Conservation (phyloP, 2,888 invertebrate species). For the Tenthredo livida region DNA sequence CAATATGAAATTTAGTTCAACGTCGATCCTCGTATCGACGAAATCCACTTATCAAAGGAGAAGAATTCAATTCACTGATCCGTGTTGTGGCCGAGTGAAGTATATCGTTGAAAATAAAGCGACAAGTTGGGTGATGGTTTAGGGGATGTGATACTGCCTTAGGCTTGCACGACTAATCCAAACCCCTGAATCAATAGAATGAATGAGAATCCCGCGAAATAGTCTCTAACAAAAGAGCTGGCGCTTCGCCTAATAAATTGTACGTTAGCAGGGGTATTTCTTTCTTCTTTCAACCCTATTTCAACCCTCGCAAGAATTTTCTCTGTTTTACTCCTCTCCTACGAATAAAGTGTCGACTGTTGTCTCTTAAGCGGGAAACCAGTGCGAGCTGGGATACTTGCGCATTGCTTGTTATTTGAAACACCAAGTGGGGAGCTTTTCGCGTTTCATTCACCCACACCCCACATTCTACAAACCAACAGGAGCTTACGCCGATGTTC, state of each 20-base stretch:
- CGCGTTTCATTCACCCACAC: slow-evolving; percentile 19
- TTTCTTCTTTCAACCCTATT: background rate
- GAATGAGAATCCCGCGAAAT: slow-evolving; percentile 19
- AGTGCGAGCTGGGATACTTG: background rate
- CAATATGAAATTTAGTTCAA: background rate
- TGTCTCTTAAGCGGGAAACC: slow-evolving; percentile 8
- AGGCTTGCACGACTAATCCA: slow-evolving; percentile 13
- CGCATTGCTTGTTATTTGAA: slow-evolving; percentile 20
- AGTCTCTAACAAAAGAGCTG: slow-evolving; percentile 23
- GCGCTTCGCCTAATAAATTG: slow-evolving; percentile 28
- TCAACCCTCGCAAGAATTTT: background rate
- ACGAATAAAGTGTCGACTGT: slow-evolving; percentile 23
- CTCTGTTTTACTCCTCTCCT: slow-evolving; percentile 8
- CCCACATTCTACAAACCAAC: background rate
- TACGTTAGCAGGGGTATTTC: background rate
- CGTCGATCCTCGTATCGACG: background rate
- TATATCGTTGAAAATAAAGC: slow-evolving; percentile 18
- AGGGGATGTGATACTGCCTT: slow-evolving; percentile 2
- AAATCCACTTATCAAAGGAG: background rate
- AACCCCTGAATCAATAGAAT: slow-evolving; percentile 19
- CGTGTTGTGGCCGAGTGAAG: background rate
- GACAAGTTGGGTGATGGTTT: slow-evolving; percentile 6
- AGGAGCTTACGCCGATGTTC: background rate
- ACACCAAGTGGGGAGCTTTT: slow-evolving; percentile 29
- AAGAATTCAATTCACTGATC: slow-evolving; percentile 11